Evolutionary conservation across 2,888 invertebrate species (phyloP).

Genomic region (Bedellia somnulentella): DNA sequence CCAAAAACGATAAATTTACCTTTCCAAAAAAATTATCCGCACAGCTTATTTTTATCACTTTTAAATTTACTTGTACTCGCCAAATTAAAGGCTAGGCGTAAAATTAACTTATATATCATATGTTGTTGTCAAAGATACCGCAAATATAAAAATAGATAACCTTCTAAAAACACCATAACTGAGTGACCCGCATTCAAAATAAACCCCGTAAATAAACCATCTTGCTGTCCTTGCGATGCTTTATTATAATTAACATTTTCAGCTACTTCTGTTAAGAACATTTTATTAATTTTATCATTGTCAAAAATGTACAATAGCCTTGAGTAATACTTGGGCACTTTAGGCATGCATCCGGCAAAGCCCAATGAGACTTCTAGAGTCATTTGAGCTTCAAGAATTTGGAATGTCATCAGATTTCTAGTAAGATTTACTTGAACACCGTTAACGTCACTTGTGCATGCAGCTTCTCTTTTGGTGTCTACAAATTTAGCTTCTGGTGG

Average conservation of each 20-base stretch:
- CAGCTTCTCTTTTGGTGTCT: slow-evolving; percentile 18
- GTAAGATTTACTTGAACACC: slow-evolving; percentile 17
- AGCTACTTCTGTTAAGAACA: slow-evolving; percentile 20
- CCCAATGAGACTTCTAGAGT: slow-evolving; percentile 35
- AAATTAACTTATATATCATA: no score
- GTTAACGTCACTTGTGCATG: slow-evolving; percentile 43
- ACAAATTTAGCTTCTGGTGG: slow-evolving; percentile 19
- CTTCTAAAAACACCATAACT: slow-evolving; percentile 33
- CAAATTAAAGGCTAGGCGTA: no score
- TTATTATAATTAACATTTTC: slow-evolving; percentile 25
- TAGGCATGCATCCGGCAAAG: slow-evolving; percentile 30
- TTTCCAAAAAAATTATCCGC: no score
- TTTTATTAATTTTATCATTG: slow-evolving; percentile 14
- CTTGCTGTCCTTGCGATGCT: slow-evolving; percentile 10
- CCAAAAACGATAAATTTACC: no score
- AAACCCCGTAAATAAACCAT: slow-evolving; percentile 32
- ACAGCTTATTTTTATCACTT: no score
- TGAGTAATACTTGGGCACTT: slow-evolving; percentile 18
- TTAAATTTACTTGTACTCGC: no score
- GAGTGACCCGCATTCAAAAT: slow-evolving; percentile 29
- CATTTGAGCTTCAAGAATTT: slow-evolving; percentile 37
- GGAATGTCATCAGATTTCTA: slow-evolving; percentile 18
- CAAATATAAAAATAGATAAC: no score
- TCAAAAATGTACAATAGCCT: slow-evolving; percentile 27
- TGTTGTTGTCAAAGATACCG: no score